A percentile compares a stretch with the other conserved stretches of the same genome.
phyloP scores from a whole-genome alignment of 2,113 vertebrate species.

The Paradoxurus hermaphroditus region DNA sequence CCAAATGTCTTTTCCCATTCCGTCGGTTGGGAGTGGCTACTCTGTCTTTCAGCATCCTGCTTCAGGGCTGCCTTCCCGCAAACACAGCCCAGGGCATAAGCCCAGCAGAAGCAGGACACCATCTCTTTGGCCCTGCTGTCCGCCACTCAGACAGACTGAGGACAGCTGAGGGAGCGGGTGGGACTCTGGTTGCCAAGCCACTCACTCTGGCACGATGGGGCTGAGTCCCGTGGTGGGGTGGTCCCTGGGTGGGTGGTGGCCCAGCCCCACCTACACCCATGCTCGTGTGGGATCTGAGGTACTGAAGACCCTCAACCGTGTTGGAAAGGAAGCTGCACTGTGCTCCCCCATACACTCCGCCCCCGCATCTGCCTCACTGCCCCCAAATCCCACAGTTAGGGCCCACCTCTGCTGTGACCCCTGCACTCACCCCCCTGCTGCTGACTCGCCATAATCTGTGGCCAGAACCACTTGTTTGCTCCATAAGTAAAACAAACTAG shows the following conservation, averaged over 20 bases:
- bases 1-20: too few species aligned
- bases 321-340: neutral
- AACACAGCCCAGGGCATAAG: too few species aligned
- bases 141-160: neutral
- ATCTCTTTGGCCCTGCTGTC: too few species aligned
- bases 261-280: neutral
- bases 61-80: neutral
- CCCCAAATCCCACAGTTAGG: neutral
- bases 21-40: too few species aligned
- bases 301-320: neutral
- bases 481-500: neutral
- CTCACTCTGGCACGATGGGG: too few species aligned
- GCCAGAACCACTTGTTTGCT: neutral
- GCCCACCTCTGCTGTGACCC: neutral
- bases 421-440: neutral
- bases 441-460: neutral
- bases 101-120: too few species aligned
- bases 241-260: neutral
- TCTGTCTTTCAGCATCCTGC: too few species aligned
- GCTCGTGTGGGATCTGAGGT: neutral
- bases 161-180: accelerated
- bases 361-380: neutral
- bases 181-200: neutral
- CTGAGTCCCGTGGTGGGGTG: neutral
- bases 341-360: too few species aligned